Evolutionary conservation across 2,797 vertebrate genomes (phyloP).

Genomic region (Pseudochirops corinnae): DNA sequence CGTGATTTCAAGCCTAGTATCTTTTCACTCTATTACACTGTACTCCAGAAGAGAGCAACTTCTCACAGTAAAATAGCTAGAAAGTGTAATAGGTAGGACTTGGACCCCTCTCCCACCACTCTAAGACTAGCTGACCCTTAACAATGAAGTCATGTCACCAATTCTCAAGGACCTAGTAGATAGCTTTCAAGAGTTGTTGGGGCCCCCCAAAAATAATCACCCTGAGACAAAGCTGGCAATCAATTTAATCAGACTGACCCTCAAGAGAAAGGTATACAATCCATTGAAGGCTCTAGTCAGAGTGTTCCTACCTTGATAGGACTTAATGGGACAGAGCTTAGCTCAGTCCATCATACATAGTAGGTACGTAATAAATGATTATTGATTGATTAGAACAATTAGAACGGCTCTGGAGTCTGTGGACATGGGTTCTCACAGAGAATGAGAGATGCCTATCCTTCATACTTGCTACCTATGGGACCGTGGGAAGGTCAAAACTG

Average conservation of each 20-base stretch:
- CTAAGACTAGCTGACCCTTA: neutral
- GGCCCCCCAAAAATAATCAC: neutral
- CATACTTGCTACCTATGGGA: neutral
- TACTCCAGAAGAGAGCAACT: neutral
- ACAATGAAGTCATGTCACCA: neutral
- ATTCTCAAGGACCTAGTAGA: neutral
- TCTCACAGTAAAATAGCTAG: neutral
- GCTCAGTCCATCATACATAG: neutral
- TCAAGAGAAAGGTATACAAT: neutral
- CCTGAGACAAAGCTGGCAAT: neutral
- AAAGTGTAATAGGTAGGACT: neutral
- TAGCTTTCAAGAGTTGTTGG: neutral
- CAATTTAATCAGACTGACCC: neutral
- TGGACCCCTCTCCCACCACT: accelerated
- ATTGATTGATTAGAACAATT: neutral
- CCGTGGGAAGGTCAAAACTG: neutral
- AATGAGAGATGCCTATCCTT: neutral
- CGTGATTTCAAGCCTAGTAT: neutral
- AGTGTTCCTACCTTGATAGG: neutral
- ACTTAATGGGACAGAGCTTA: neutral
- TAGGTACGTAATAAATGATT: neutral
- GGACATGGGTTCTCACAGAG: neutral
- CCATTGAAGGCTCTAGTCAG: neutral
- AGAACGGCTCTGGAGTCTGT: neutral
- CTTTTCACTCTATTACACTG: neutral